Evolutionary conservation across 1,140 invertebrate species (phyloP).

Genomic region (Drosophila simulans): DNA sequence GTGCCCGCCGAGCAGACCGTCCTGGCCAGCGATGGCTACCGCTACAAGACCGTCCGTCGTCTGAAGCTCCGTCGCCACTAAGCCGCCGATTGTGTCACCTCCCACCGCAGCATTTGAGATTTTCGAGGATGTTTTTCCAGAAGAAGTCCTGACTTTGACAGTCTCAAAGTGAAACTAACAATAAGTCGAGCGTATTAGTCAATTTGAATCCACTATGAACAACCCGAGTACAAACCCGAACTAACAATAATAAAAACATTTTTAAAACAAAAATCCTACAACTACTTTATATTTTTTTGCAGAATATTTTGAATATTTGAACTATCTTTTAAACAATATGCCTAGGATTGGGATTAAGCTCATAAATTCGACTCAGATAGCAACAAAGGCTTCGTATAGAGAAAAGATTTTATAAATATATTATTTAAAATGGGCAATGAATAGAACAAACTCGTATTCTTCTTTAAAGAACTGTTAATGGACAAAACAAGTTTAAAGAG

Average conservation of each 20-base stretch:
- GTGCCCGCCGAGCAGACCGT: constrained; percentile 66
- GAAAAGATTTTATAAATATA: background rate
- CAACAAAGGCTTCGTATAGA: too few species aligned
- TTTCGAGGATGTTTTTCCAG: constrained; percentile 43
- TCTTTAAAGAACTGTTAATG: background rate
- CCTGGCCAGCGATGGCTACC: constrained; percentile 75
- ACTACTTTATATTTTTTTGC: background rate
- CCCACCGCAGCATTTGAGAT: constrained; percentile 55
- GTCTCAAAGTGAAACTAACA: constrained; percentile 59
- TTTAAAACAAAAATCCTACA: constrained; percentile 30
- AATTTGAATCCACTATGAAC: constrained; percentile 71
- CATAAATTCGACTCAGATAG: background rate
- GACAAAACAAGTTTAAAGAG: background rate
- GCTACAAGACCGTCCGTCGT: constrained; percentile 80
- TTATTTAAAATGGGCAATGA: background rate
- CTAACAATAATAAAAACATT: constrained; percentile 61
- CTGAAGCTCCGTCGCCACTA: constrained; percentile 74
- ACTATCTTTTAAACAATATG: background rate
- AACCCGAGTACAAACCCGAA: constrained; percentile 75
- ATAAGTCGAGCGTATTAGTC: constrained; percentile 73
- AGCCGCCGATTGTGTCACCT: constrained; percentile 12
- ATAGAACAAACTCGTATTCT: background rate
- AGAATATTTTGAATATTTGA: too few species aligned
- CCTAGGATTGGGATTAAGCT: background rate
- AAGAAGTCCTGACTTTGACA: constrained; percentile 25